Evolutionary conservation across 2,113 vertebrate genomes (phyloP).

Genomic region (Geococcyx californianus): DNA sequence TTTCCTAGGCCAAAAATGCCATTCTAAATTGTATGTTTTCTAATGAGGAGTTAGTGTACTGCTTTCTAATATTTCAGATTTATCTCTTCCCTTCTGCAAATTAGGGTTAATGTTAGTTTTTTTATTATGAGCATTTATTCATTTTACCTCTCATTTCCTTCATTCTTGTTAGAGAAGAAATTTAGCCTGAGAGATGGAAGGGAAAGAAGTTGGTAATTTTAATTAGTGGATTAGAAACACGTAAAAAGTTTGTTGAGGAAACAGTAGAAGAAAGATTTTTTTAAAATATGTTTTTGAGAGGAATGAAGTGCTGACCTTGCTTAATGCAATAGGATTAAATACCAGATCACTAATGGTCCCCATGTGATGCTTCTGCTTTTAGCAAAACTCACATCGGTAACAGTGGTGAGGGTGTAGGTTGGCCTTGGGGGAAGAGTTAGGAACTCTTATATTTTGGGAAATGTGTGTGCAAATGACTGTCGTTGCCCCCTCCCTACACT

Average conservation of each 20-base stretch:
- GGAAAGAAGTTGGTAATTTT: not conserved
- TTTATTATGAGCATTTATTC: not conserved
- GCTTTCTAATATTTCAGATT: not conserved
- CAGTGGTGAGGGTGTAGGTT: not conserved
- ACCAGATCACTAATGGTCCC: not conserved
- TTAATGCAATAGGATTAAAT: not conserved
- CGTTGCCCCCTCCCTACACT: not conserved
- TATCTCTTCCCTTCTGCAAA: not conserved
- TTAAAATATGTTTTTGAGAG: not conserved
- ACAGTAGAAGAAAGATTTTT: not conserved
- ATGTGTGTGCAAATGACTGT: not conserved
- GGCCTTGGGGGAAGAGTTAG: not conserved
- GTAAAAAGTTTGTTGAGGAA: not conserved
- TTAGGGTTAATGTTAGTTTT: not conserved
- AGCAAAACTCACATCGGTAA: not conserved
- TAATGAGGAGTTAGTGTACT: not conserved
- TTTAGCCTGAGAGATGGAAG: not conserved
- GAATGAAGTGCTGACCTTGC: not conserved
- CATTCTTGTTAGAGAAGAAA: not conserved
- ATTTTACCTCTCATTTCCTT: not conserved
- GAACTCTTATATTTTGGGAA: not conserved
- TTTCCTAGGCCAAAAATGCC: not conserved
- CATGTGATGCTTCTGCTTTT: constrained; percentile 29
- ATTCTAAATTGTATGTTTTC: not conserved
- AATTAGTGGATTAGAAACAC: not conserved